Conservation (phyloP, 2,797 vertebrate genomes). For the Molothrus ater region DNA sequence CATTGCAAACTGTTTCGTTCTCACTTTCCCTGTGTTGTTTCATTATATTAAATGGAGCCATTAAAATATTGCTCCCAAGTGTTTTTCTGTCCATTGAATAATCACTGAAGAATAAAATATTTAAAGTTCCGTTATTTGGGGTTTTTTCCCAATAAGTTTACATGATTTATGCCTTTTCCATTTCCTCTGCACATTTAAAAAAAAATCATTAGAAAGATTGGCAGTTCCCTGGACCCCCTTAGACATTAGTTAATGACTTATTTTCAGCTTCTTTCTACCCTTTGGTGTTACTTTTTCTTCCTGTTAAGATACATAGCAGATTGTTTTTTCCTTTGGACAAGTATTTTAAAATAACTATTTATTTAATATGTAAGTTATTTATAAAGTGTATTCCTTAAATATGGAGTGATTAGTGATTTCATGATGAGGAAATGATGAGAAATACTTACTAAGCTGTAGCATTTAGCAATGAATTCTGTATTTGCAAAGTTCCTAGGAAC, state of each 20-base stretch:
- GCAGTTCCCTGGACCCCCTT: background rate
- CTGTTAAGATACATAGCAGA: background rate
- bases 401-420: background rate
- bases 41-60: background rate
- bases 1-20: background rate
- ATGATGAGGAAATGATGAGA: background rate
- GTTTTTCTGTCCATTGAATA: background rate
- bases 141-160: background rate
- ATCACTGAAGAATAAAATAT: background rate
- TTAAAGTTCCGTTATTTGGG: background rate
- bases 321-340: background rate
- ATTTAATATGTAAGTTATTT: background rate
- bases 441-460: background rate
- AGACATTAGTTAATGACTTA: background rate
- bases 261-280: background rate
- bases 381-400: background rate
- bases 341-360: background rate
- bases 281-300: background rate
- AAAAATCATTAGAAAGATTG: background rate
- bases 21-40: background rate
- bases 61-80: background rate
- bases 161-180: background rate
- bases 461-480: background rate
- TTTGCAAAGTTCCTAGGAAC: background rate
- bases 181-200: background rate